Conservation (phyloP, 2,797 vertebrate genomes). For the Odontamblyopus rebecca region DNA sequence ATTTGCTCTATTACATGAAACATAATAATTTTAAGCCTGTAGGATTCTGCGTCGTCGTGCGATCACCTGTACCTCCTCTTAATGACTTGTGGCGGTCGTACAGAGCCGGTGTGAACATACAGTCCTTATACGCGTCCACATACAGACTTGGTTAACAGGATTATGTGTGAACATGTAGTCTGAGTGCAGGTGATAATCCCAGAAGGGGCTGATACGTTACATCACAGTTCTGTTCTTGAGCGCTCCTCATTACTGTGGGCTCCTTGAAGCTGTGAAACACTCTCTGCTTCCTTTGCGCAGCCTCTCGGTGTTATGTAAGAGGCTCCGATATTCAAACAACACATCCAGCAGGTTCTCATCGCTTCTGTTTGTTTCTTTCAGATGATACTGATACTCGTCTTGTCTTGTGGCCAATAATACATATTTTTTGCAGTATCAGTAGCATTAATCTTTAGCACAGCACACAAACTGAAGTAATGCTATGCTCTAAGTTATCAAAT, state of each 20-base stretch:
- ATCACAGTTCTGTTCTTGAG: constrained; percentile 54
- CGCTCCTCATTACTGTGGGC: constrained; percentile 14
- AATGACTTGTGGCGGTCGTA: not conserved
- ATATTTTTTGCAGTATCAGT: not conserved
- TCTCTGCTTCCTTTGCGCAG: constrained; percentile 19
- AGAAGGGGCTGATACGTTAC: constrained; percentile 44
- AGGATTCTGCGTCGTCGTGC: not conserved
- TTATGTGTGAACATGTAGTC: constrained; percentile 12
- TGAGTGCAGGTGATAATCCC: constrained; percentile 46
- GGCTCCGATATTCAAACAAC: not conserved
- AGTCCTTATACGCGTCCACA: too few relatives aligned
- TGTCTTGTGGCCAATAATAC: not conserved
- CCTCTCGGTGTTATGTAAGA: constrained; percentile 52
- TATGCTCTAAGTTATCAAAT: too few relatives aligned
- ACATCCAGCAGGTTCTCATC: not conserved
- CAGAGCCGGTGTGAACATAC: not conserved
- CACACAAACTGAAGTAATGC: too few relatives aligned
- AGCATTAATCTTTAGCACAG: too few relatives aligned
- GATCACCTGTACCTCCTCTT: not conserved
- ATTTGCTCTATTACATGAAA: too few relatives aligned
- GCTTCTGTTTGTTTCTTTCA: not conserved
- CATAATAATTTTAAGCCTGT: not conserved
- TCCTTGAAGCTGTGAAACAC: constrained; percentile 23
- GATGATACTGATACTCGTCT: not conserved
- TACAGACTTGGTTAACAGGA: constrained; percentile 6